Evolutionary conservation across 2,888 invertebrate species (phyloP).

Genomic region (Plagodis dolabraria): DNA sequence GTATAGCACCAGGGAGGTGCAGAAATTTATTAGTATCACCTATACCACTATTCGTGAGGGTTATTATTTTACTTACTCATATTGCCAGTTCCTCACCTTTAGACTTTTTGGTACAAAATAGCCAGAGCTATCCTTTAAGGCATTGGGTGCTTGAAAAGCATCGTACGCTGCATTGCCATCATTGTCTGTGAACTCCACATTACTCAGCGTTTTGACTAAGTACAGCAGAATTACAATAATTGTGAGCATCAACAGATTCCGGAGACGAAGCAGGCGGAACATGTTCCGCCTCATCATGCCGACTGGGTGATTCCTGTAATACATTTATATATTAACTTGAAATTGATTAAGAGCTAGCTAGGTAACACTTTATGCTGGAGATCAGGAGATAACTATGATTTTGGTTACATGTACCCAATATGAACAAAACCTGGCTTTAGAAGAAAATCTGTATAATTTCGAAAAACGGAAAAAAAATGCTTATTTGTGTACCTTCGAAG

Average conservation of each 20-base stretch:
- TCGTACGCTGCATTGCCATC: conserved; percentile 35
- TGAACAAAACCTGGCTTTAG: no score
- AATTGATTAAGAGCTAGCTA: background rate
- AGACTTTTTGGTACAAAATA: conserved; percentile 61
- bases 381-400: no score
- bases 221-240: conserved; percentile 60
- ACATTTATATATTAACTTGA: background rate
- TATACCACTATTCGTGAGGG: no score
- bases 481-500: no score
- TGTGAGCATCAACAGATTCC: conserved; percentile 62
- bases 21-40: no score
- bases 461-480: no score
- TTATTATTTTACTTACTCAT: no score
- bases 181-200: conserved; percentile 33
- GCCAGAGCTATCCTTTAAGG: conserved; percentile 24
- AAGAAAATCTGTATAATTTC: no score
- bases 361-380: no score
- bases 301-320: conserved; percentile 15
- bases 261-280: conserved; percentile 57
- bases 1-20: no score
- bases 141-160: conserved; percentile 19
- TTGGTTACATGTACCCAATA: no score
- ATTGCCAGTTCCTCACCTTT: conserved; percentile 47
- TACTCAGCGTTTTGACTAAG: conserved; percentile 48
- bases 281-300: conserved; percentile 51